Evolutionary conservation across 2,888 invertebrate species (phyloP), one percentile per base, ranked within the genome.

Genomic region (Trisateles emortualis): DNA sequence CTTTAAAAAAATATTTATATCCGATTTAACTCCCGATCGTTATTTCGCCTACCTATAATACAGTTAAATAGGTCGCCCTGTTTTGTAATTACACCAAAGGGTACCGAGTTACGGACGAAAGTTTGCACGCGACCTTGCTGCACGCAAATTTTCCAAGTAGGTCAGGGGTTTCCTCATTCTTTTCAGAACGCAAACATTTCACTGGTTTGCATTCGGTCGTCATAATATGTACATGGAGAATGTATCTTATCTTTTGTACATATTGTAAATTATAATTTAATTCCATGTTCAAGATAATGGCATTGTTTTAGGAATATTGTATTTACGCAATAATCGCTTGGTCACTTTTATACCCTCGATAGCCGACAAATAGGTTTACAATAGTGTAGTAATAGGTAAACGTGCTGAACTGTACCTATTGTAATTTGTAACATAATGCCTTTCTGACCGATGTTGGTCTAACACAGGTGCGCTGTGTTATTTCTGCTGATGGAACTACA

Each of bases 91-190:
- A 43, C 5, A 30, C 41, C 29, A 9, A 32, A 51, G 38, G 52
- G 38, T 52, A 51, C 43, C 24, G 44, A 26, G 13, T 9, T 17
- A n/a, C n/a, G n/a, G n/a, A n/a, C n/a, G n/a, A n/a, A n/a, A n/a
- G n/a, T n/a, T n/a, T n/a, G n/a, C n/a, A n/a, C 30, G 13, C 48
- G 45, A 56, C 65, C 68, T 59, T 63, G 46, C 5, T 16, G 6
- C 67, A 72, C 56, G 67, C 62, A 47, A 65, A 47, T 53, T 55
- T 57, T 38, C 32, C 19, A 72, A 60, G 52, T 68, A 33, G 65
- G 65, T 68, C 71, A 68, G 26, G 59, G 42, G 26, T 11, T 47
- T 22, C 50, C 49, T 53, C 30, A 22, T 45, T 49, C 29, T 47
- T 50, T 43, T 39, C 11, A 3, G n/a, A 45, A 48, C 32, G 44